phyloP scores from a whole-genome alignment of 2,888 invertebrate species.

The Hemistola chrysoprasaria region DNA sequence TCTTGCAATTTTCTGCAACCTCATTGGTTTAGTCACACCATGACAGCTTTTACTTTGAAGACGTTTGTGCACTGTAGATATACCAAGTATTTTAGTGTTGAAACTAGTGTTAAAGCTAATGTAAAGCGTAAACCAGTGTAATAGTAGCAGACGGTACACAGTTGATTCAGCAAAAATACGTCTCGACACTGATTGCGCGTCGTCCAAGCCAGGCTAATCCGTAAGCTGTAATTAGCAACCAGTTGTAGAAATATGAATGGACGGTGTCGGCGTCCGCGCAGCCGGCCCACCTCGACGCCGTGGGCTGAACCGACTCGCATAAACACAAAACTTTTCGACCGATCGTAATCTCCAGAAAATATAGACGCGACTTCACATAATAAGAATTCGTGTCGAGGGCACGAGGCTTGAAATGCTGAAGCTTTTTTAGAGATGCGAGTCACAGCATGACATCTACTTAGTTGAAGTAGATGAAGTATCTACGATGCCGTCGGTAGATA shows the following conservation, averaged over 20 bases:
- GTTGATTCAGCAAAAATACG: too few relatives aligned
- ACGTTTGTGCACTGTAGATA: too few relatives aligned
- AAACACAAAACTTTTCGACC: slow-evolving; percentile 27
- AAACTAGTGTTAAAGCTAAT: too few relatives aligned
- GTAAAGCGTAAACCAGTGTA: too few relatives aligned
- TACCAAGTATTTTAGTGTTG: too few relatives aligned
- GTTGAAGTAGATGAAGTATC: slow-evolving; percentile 56
- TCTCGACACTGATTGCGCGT: too few relatives aligned
- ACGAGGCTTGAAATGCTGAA: slow-evolving; percentile 33
- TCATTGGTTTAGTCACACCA: slow-evolving; percentile 1
- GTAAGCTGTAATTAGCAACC: slow-evolving; percentile 66
- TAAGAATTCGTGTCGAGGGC: too few relatives aligned
- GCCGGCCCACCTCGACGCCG: slow-evolving; percentile 45
- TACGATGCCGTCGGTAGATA: slow-evolving; percentile 56
- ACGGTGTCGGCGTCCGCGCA: slow-evolving; percentile 46
- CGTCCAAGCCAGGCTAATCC: slow-evolving; percentile 35
- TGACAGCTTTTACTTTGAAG: too few relatives aligned
- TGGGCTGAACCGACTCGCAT: slow-evolving; percentile 42
- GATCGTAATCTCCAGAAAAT: slow-evolving; percentile 23
- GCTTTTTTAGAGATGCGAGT: slow-evolving; percentile 40
- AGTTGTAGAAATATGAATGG: slow-evolving; percentile 75
- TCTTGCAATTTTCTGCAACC: too few relatives aligned
- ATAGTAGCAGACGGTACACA: too few relatives aligned
- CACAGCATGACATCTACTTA: slow-evolving; percentile 53
- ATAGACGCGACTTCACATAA: slow-evolving; percentile 7